Evolutionary conservation across 2,888 invertebrate genomes (phyloP).

Genomic region (Trisateles emortualis): DNA sequence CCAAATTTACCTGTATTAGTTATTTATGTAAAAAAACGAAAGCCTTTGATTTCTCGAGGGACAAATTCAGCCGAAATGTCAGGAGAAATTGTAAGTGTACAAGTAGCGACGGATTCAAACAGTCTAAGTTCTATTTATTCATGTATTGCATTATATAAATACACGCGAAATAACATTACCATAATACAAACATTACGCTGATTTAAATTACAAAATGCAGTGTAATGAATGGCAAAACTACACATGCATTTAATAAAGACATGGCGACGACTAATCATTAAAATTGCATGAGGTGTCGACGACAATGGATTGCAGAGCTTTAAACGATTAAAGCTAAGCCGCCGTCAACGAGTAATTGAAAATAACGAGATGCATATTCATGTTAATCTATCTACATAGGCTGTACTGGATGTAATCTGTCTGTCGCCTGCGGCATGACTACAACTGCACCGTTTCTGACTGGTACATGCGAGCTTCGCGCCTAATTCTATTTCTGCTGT

Average conservation of each 20-base stretch:
- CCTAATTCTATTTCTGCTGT: conserved; percentile 41
- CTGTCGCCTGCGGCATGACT: conserved; percentile 26
- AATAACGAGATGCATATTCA: conserved; percentile 81
- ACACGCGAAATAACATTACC: conserved; percentile 3
- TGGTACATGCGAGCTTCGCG: conserved; percentile 6
- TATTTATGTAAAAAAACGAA: too few species aligned
- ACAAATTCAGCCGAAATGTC: too few species aligned
- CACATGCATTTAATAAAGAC: conserved; percentile 51
- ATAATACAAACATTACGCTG: conserved; percentile 1
- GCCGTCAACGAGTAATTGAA: conserved; percentile 71
- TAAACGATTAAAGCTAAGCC: conserved; percentile 57
- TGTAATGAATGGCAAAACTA: conserved; percentile 46
- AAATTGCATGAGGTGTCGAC: conserved; percentile 62
- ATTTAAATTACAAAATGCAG: conserved; percentile 38
- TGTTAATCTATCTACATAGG: conserved; percentile 58
- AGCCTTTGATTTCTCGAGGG: too few species aligned
- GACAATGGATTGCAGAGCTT: conserved; percentile 61
- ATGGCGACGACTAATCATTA: conserved; percentile 64
- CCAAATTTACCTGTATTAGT: too few species aligned
- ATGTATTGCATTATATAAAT: conserved; percentile 1
- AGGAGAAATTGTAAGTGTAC: too few species aligned
- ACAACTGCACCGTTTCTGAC: conserved; percentile 1
- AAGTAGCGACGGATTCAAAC: too few species aligned
- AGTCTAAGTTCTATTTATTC: conserved; percentile 1
- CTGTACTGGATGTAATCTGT: conserved; percentile 26